Evolutionary conservation across 2,797 vertebrate genomes (phyloP), one percentile per base, ranked within the genome.

Genomic region (Rhynchonycteris naso): DNA sequence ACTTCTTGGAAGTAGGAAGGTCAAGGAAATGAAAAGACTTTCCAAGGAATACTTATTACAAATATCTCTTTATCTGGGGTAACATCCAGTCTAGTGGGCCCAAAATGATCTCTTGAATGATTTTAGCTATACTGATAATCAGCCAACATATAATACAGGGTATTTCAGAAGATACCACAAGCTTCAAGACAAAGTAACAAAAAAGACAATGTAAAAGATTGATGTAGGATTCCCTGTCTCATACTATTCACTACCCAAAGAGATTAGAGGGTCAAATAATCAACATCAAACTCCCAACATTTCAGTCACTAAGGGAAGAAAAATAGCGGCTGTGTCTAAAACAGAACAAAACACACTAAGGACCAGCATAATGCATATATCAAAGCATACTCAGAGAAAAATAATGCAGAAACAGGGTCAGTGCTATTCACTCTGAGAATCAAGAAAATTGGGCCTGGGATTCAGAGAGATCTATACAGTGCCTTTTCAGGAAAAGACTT

Each of bases 131-230:
- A 71, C 7, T 90, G 35, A 3, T 66, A 5, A 83, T 82, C 43
- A 78, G 56, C 24, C 22, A 7, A 65, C 16, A n/a, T 89, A 26
- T n/a, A 76, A 59, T 28, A 52, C 14, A 88, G 35, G 38, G 3
- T 50, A 24, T 88, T 65, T 82, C 6, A 26, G 66, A 93, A 88
- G 26, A 75, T 71, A 50, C 14, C 7, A 47, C 5, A 68, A 50
- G 2, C 56, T 91, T 82, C 30, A 93, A 82, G 9, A 24, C 21
- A 86, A 89, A 63, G 22, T 85, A 52, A 52, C 1, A 75, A 52
- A 91, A 86, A 86, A 90, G 61, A 76, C 7, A 74, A 92, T 59
- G 54, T 47, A 68, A 90, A 58, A 85, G 26, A 69, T 5, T 68
- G 21, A 91, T 50, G n/a, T 86, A 35, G 6, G 11, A 79, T 80